Percentiles rank a stretch among this genome's conserved stretches.
phyloP scores from a whole-genome alignment of 2,888 invertebrate genomes.

The Eupithecia centaureata region DNA sequence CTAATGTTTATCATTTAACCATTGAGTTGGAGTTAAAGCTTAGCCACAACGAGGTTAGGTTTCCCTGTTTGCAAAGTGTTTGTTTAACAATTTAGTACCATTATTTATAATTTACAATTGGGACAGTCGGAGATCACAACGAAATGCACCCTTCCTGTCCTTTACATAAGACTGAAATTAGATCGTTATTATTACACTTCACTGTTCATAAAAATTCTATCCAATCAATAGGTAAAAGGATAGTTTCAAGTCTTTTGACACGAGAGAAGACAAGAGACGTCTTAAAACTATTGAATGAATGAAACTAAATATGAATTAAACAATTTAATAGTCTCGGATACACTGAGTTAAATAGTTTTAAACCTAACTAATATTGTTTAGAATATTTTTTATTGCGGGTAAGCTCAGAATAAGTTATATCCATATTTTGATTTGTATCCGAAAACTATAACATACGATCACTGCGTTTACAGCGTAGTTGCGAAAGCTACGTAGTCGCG shows the following conservation, averaged over 20 bases:
- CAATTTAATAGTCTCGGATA: conserved; percentile 15
- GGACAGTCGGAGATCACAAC: conserved; percentile 33
- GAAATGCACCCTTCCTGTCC: conserved; percentile 35
- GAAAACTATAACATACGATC: conserved; percentile 13
- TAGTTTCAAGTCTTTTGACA: background rate
- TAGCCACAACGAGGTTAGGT: conserved; percentile 55
- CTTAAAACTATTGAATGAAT: background rate
- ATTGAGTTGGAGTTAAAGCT: conserved; percentile 51
- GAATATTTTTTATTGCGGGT: background rate
- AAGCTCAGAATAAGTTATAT: conserved; percentile 19
- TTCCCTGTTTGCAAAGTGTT: conserved; percentile 56
- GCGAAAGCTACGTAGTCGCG: conserved; percentile 30
- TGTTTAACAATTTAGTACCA: conserved; percentile 46
- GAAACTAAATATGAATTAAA: background rate
- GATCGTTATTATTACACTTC: conserved; percentile 7
- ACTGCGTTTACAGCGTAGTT: conserved; percentile 20
- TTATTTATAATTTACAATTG: conserved; percentile 44
- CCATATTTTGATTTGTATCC: conserved; percentile 21
- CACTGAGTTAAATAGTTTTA: conserved; percentile 10
- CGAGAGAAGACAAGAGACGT: background rate
- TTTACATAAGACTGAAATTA: conserved; percentile 20
- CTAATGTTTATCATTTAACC: conserved; percentile 14
- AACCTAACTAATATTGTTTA: conserved; percentile 3
- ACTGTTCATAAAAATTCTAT: background rate
- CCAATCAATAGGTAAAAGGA: background rate